Evolutionary conservation across 2,888 invertebrate genomes (phyloP).

Genomic region (Drosophila conformis): DNA sequence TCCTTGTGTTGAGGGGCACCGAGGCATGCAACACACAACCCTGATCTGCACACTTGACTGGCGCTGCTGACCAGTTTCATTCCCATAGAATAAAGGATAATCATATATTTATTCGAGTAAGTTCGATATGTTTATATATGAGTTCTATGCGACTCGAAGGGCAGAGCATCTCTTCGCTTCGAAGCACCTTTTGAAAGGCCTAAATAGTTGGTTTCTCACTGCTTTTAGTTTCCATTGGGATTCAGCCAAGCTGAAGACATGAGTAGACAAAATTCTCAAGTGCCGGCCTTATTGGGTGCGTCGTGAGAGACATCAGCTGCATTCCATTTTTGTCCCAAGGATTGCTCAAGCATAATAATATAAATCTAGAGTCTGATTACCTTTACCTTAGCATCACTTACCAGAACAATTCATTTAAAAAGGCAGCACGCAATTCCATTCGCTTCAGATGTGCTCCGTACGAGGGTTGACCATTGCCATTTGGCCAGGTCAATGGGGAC

Average conservation of each 20-base stretch:
- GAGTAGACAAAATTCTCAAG: conserved; percentile 23
- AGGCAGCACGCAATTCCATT: conserved; percentile 42
- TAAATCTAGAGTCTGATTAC: conserved; percentile 24
- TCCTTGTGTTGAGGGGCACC: conserved; percentile 34
- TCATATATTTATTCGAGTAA: conserved; percentile 53
- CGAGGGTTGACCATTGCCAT: conserved; percentile 12
- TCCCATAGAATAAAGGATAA: conserved; percentile 52
- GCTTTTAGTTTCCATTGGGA: conserved; percentile 47
- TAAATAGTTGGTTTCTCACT: conserved; percentile 28
- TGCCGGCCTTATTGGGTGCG: conserved; percentile 18
- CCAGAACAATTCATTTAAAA: conserved; percentile 27
- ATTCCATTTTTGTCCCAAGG: conserved; percentile 10
- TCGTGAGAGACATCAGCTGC: conserved; percentile 36
- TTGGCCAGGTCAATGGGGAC: conserved; percentile 29
- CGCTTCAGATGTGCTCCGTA: conserved; percentile 33
- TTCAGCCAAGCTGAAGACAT: conserved; percentile 40
- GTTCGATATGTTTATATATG: conserved; percentile 44
- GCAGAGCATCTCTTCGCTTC: conserved; percentile 17
- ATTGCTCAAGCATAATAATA: conserved; percentile 30
- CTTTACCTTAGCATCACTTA: conserved; percentile 15
- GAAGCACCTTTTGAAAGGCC: conserved; percentile 35
- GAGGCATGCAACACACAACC: conserved; percentile 35
- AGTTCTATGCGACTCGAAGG: conserved; percentile 28
- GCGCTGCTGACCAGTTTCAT: conserved; percentile 14
- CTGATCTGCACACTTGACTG: conserved; percentile 40